These are phyloP conservation scores for Macaria notata DNA, from an alignment of 2,888 invertebrate genomes.

Conservation along the genomic window DNA sequence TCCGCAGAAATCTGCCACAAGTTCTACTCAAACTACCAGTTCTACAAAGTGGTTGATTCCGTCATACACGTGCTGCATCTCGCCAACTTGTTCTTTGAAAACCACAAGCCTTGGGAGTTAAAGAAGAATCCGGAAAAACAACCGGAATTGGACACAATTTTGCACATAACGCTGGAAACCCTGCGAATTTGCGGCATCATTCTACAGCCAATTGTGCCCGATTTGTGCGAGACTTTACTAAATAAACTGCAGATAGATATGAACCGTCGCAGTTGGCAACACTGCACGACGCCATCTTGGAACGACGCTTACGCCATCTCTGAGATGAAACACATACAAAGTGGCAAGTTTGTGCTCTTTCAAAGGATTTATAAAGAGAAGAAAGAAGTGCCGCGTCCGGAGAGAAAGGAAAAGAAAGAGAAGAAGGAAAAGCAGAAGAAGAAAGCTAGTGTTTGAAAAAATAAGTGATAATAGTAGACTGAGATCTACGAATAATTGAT, in stretches of 20 bases:
- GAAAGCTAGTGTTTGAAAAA: conserved; percentile 42
- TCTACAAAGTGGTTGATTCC: conserved; percentile 91
- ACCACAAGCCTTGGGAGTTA: conserved; percentile 94
- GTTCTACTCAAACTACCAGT: conserved; percentile 89
- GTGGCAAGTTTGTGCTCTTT: conserved; percentile 70
- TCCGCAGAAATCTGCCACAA: conserved; percentile 82
- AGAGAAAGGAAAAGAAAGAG: conserved; percentile 36
- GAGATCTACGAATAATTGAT: too few relatives aligned
- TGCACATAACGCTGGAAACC: conserved; percentile 93
- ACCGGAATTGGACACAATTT: conserved; percentile 85
- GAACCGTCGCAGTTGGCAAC: conserved; percentile 58
- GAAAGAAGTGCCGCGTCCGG: conserved; percentile 34
- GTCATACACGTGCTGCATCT: conserved; percentile 88
- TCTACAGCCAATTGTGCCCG: conserved; percentile 93
- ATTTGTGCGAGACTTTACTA: conserved; percentile 85
- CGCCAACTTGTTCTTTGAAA: conserved; percentile 94
- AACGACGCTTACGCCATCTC: conserved; percentile 58
- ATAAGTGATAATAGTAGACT: too few relatives aligned
- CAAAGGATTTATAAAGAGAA: conserved; percentile 68
- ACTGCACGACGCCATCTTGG: conserved; percentile 70
- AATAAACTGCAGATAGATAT: conserved; percentile 83
- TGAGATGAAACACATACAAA: conserved; percentile 64
- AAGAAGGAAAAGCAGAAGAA: conserved; percentile 56
- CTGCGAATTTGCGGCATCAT: conserved; percentile 87
- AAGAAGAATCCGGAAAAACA: conserved; percentile 82